Evolutionary conservation across 2,797 vertebrate genomes (phyloP), one percentile per base, ranked within the genome.

Genomic region (Loris lydekkerianus): DNA sequence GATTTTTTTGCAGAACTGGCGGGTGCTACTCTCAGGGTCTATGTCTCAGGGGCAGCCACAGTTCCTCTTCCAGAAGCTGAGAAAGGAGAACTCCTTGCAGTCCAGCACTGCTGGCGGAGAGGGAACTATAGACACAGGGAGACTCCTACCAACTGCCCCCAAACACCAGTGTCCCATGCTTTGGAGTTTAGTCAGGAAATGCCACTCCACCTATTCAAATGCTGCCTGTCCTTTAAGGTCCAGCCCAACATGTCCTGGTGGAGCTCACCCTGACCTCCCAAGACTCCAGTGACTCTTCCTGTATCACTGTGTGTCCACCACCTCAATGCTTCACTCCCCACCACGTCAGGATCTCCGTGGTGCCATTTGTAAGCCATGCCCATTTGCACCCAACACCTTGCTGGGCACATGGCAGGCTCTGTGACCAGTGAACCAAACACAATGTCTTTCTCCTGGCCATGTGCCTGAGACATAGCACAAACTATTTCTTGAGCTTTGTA

Each of bases 61-160:
- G 72, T 72, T 93, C 86, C 83, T 87, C 83, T 88, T 96, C 92
- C 58, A 83, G 29, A 78, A 77, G 49, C 37, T 31, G 25, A 90
- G 82, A 82, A 86, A 83, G 81, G 43, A 93, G 87, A 93, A 89
- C 58, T 96, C 81, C 90, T 84, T 83, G 49, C 13, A 93, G 93
- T 91, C 61, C 61, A 75, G 21, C 25, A 1, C 25, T 17, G 10
- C 53, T 60, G 31, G 14, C 58, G 63, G 61, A 63, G 6, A 27
- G 49, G 17, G 21, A 25, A 40, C 76, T 29, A 63, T 10, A 72
- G 23, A 29, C 82, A 60, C 29, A 81, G 73, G 37, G 5, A 85
- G 90, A 34, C 49, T 75, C 72, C 56, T 14, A 31, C 25, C 3
- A 6, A 56, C 9, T 2, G 31, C 20, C 91, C 53, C n/a, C 15